A percentile compares a stretch with the other conserved stretches of the same genome.
phyloP scores from a whole-genome alignment of 2,888 invertebrate genomes.

The Drosophila diplacantha region DNA sequence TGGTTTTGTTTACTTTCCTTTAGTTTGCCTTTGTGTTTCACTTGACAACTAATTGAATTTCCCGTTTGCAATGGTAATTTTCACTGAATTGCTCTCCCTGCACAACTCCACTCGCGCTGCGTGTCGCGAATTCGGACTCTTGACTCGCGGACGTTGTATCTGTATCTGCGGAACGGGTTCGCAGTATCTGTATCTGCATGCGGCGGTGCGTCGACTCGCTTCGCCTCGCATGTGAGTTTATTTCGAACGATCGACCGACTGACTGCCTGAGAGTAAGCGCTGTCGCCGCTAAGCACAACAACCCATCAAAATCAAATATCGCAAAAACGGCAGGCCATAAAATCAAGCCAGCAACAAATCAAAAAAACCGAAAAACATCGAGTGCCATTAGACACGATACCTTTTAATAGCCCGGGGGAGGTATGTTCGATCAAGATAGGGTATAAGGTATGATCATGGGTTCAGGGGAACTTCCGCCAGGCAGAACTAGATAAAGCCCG shows the following conservation, averaged over 20 bases:
- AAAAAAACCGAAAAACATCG: constrained; percentile 7
- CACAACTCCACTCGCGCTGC: constrained; percentile 21
- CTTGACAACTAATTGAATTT: constrained; percentile 29
- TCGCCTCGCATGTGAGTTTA: constrained; percentile 43
- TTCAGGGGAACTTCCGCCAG: background rate
- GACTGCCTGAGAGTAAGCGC: constrained; percentile 50
- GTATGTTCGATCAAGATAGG: constrained; percentile 22
- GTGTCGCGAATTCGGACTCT: constrained; percentile 23
- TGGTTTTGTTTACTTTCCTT: background rate
- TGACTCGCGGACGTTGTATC: constrained; percentile 24
- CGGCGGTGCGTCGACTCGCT: constrained; percentile 1
- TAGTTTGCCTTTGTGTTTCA: constrained; percentile 22
- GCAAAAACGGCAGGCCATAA: constrained; percentile 41
- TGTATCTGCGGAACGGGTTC: constrained; percentile 32
- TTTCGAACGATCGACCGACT: constrained; percentile 41
- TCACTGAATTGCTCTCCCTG: constrained; percentile 14
- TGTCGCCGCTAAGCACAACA: constrained; percentile 26
- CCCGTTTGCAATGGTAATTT: constrained; percentile 30
- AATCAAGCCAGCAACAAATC: constrained; percentile 23
- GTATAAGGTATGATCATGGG: constrained; percentile 2
- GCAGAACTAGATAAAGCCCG: too few relatives aligned
- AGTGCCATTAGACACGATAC: constrained; percentile 35
- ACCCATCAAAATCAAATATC: constrained; percentile 41
- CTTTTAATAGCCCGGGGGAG: constrained; percentile 21
- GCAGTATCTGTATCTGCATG: constrained; percentile 38